These are phyloP conservation scores for Kryptopterus vitreolus DNA, from an alignment of 2,797 vertebrate genomes.

Conservation along the genomic window DNA sequence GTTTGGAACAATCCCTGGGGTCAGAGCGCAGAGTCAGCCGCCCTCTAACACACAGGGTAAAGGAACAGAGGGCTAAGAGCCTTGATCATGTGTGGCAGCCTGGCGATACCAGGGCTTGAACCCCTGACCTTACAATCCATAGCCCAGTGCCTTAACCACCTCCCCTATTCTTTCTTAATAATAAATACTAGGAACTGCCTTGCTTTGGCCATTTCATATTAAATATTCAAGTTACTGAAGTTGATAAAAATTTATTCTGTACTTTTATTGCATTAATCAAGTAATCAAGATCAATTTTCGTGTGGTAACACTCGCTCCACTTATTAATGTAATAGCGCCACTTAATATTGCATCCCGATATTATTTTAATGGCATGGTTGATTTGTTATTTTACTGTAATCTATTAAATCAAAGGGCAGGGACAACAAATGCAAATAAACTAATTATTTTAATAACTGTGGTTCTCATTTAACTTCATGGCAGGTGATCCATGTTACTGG, in stretches of 20 bases:
- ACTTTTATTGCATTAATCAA: not conserved
- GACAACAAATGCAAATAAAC: not conserved
- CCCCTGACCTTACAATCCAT: too few relatives aligned
- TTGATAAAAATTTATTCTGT: not conserved
- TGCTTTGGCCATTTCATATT: not conserved
- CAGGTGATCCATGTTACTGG: conserved; percentile 91
- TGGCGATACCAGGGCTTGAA: too few relatives aligned
- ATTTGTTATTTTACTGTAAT: not conserved
- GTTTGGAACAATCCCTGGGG: too few relatives aligned
- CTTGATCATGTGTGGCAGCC: too few relatives aligned
- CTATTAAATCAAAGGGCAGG: not conserved
- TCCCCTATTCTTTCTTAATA: not conserved
- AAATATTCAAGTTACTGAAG: not conserved
- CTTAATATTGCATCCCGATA: too few relatives aligned
- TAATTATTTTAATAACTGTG: not conserved
- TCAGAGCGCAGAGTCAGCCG: too few relatives aligned
- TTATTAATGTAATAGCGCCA: too few relatives aligned
- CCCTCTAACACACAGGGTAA: too few relatives aligned
- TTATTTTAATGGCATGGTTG: too few relatives aligned
- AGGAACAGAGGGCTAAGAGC: too few relatives aligned
- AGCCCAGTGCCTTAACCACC: too few relatives aligned
- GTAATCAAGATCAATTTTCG: not conserved
- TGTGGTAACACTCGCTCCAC: not conserved
- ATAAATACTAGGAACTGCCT: not conserved
- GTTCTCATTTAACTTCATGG: conserved; percentile 17